Conservation (phyloP, 1,140 invertebrate genomes). For the Temnothorax nylanderi region DNA sequence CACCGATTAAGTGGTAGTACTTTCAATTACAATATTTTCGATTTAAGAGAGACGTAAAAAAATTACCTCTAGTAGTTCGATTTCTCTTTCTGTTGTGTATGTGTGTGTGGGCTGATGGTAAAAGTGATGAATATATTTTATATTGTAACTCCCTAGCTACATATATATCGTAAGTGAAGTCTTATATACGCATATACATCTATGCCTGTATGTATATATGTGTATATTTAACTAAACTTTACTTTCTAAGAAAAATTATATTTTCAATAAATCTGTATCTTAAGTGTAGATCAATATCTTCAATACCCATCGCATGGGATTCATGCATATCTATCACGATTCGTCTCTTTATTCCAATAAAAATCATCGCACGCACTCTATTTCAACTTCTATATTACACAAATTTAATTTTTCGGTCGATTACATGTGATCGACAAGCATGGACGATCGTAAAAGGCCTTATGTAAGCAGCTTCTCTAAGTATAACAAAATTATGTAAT, state of each 20-base stretch:
- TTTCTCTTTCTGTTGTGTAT: not conserved
- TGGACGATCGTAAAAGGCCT: slow-evolving; percentile 65
- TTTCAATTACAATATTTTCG: slow-evolving; percentile 37
- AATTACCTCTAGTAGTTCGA: slow-evolving; percentile 26
- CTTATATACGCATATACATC: slow-evolving; percentile 28
- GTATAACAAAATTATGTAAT: slow-evolving; percentile 62
- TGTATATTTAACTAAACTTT: slow-evolving; percentile 63
- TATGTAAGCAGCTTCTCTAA: slow-evolving; percentile 53
- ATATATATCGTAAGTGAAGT: slow-evolving; percentile 15
- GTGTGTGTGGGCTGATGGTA: not conserved
- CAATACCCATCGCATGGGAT: slow-evolving; percentile 47
- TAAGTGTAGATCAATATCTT: slow-evolving; percentile 70
- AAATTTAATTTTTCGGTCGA: slow-evolving; percentile 33
- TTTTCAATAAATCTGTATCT: slow-evolving; percentile 78
- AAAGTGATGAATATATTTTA: slow-evolving; percentile 62
- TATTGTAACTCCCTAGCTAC: slow-evolving; percentile 44
- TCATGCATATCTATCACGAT: slow-evolving; percentile 60
- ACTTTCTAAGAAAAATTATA: slow-evolving; percentile 81
- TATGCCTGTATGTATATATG: slow-evolving; percentile 49
- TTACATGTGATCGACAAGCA: slow-evolving; percentile 55
- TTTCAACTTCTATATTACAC: slow-evolving; percentile 22
- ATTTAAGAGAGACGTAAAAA: slow-evolving; percentile 35
- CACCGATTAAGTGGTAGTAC: slow-evolving; percentile 13
- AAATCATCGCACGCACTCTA: slow-evolving; percentile 13
- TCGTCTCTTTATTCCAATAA: not conserved